A percentile compares a stretch with the other conserved stretches of the same genome.
Evolutionary conservation across 1,140 invertebrate species (phyloP).

Genomic region (Drosophila kurseongensis): DNA sequence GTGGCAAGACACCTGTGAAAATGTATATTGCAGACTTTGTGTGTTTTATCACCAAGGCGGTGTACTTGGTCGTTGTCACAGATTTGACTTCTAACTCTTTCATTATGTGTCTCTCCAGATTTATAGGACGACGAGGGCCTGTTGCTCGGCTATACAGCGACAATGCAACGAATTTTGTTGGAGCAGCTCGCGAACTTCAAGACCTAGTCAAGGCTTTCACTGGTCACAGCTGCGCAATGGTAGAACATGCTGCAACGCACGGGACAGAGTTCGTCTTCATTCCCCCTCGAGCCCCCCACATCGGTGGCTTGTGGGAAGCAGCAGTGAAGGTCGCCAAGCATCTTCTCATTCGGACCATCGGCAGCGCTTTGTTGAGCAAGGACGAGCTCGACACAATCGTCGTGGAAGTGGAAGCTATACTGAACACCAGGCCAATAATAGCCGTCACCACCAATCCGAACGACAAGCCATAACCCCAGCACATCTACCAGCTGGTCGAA

Average conservation of each 20-base stretch:
- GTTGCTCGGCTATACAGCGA: not conserved
- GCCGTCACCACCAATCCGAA: not conserved
- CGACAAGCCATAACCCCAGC: not conserved
- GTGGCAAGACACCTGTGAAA: not conserved
- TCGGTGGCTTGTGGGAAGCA: not conserved
- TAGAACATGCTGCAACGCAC: not conserved
- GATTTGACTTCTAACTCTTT: not conserved
- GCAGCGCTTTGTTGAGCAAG: not conserved
- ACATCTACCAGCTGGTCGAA: constrained; percentile 1
- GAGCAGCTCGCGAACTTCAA: not conserved
- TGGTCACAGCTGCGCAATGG: not conserved
- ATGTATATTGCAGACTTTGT: too few relatives aligned
- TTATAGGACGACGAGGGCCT: not conserved
- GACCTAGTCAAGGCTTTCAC: not conserved
- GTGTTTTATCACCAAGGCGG: not conserved
- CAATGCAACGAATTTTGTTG: not conserved
- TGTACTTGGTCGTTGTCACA: not conserved
- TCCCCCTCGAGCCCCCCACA: too few relatives aligned
- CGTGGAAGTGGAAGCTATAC: not conserved
- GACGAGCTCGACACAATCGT: not conserved
- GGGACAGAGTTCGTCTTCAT: not conserved
- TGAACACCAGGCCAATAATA: not conserved
- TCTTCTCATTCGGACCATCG: not conserved
- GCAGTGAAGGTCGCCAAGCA: not conserved
- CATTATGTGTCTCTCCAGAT: not conserved